Evolutionary conservation across 2,113 vertebrate species (phyloP).

Genomic region (Leiothrix lutea): DNA sequence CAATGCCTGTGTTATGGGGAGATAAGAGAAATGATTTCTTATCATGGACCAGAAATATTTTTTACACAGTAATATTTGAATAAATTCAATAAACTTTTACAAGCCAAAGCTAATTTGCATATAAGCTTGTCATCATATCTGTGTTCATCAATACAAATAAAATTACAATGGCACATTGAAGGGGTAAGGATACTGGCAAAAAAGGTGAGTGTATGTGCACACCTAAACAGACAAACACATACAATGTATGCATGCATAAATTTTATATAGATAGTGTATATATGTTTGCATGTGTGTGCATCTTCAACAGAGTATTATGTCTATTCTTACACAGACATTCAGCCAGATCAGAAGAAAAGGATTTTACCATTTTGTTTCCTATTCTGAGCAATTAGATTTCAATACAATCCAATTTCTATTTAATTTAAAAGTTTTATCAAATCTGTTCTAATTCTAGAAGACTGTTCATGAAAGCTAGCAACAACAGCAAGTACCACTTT

Average conservation of each 20-base stretch:
- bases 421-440: background rate
- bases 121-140: background rate
- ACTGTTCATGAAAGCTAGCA: background rate
- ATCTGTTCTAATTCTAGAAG: background rate
- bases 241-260: accelerated
- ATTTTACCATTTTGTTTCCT: background rate
- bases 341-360: background rate
- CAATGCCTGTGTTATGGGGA: background rate
- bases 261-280: background rate
- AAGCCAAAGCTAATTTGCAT: background rate
- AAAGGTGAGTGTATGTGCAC: background rate
- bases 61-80: background rate
- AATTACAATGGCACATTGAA: background rate
- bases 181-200: background rate
- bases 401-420: background rate
- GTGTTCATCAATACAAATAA: background rate
- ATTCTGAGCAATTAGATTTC: background rate
- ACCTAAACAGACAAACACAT: background rate
- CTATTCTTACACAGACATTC: background rate
- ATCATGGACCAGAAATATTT: background rate
- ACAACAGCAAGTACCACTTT: background rate
- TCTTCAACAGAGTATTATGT: background rate
- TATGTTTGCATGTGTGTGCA: accelerated
- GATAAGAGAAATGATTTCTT: background rate
- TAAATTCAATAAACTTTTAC: background rate